phyloP scores from a whole-genome alignment of 2,888 invertebrate species.

The Cosmorhoe ocellata region DNA sequence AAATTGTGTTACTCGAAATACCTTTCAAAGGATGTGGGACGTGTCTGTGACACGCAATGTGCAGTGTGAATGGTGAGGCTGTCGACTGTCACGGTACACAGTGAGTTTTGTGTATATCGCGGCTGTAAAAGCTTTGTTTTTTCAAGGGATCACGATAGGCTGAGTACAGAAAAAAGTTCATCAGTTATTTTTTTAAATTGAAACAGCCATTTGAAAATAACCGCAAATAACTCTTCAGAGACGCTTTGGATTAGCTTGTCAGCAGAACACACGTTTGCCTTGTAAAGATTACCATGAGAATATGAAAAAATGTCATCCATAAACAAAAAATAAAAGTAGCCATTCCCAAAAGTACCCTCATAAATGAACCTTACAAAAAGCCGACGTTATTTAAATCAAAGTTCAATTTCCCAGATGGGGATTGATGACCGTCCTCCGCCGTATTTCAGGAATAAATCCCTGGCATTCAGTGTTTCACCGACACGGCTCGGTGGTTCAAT shows the following conservation, averaged over 20 bases:
- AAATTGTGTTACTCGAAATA: conserved; percentile 36
- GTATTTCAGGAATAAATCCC: conserved; percentile 49
- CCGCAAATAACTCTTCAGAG: not conserved
- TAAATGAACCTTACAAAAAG: conserved; percentile 1
- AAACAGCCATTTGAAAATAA: not conserved
- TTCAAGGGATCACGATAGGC: not conserved
- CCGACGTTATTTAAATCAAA: conserved; percentile 28
- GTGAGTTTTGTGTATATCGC: conserved; percentile 10
- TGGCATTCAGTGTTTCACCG: conserved; percentile 46
- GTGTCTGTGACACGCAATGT: conserved; percentile 29
- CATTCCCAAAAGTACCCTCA: conserved; percentile 7
- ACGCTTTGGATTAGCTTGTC: no score
- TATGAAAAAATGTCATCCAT: no score
- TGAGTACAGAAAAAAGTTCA: not conserved
- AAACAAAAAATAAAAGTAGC: not conserved
- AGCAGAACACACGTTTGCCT: no score
- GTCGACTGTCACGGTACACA: conserved; percentile 6
- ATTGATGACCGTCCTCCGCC: conserved; percentile 42
- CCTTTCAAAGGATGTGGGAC: conserved; percentile 24
- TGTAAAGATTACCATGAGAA: no score
- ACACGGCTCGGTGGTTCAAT: conserved; percentile 45
- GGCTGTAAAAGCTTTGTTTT: conserved; percentile 8
- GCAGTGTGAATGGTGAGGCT: conserved; percentile 21
- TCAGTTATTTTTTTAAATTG: not conserved
- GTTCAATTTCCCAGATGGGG: conserved; percentile 37